Percentiles rank a stretch among this genome's conserved stretches.
Evolutionary conservation across 2,113 vertebrate genomes (phyloP).

Genomic region (Cavia porcellus): DNA sequence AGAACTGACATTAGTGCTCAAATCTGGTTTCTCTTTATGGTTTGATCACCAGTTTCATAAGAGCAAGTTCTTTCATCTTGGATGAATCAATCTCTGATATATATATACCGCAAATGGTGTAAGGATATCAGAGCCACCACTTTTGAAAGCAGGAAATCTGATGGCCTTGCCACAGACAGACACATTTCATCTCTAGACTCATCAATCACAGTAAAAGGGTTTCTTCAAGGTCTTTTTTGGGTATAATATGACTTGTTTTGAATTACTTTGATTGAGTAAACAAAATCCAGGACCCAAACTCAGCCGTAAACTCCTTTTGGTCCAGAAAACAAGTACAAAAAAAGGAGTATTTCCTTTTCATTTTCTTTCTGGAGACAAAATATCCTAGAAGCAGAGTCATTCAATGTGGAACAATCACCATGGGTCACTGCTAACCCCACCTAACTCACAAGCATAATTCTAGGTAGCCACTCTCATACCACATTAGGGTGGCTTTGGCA

Average conservation of each 20-base stretch:
- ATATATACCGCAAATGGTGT: background rate
- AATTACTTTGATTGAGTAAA: background rate
- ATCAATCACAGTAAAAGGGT: background rate
- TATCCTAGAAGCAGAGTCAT: background rate
- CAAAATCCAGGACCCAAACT: constrained; percentile 20
- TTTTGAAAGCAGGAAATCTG: background rate
- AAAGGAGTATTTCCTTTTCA: background rate
- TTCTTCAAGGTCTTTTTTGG: background rate
- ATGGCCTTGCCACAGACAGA: background rate
- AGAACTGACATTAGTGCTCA: background rate
- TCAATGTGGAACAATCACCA: background rate
- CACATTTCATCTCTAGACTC: background rate
- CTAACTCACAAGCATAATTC: background rate
- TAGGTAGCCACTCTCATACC: constrained; percentile 88
- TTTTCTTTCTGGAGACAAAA: constrained; percentile 52
- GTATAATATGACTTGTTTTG: constrained; percentile 27
- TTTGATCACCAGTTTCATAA: background rate
- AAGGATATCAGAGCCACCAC: background rate
- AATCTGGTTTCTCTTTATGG: constrained; percentile 46
- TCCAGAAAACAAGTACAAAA: background rate
- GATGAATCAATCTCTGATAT: background rate
- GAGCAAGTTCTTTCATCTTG: constrained; percentile 10
- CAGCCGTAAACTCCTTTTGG: background rate
- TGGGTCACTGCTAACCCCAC: background rate
- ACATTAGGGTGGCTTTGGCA: constrained; percentile 96